Evolutionary conservation across 1,140 invertebrate species (phyloP), one percentile per base, ranked within the genome.

Genomic region (Triops longicaudatus): DNA sequence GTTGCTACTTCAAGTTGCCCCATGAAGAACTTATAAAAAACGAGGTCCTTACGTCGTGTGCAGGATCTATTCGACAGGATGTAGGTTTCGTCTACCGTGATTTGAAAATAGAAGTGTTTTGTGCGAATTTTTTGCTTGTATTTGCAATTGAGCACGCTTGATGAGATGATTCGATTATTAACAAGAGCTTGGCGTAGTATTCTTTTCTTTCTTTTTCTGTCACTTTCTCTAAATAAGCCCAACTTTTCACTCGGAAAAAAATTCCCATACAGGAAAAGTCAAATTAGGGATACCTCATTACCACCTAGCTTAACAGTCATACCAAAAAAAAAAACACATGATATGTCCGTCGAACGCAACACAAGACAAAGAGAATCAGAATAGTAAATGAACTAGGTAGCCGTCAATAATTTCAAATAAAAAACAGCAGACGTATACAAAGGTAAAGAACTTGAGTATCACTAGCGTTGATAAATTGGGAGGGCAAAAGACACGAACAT

Each of bases 91-190:
- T n/a, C n/a, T n/a, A n/a, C n/a, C n/a, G n/a, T n/a, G n/a, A n/a
- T n/a, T n/a, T n/a, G n/a, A n/a, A n/a, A n/a, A n/a, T n/a, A n/a
- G n/a, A n/a, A n/a, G n/a, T n/a, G 22, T 63, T 22, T 63, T 63
- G 50, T 63, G 50, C 50, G 50, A 63, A 63, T 63, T 63, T 63
- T 63, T 63, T 63, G 50, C 50, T 63, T 63, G 50, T 63, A 63
- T 63, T 63, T 63, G 50, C 50, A 63, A 63, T 63, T 63, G 50
- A 63, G 50, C 50, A 63, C 22, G 50, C 50, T 63, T 63, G 50
- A 63, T 63, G 50, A 63, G 50, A 63, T 63, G 50, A 63, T 63
- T 63, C 50, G 50, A 63, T 63, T 63, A 63, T 63, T 63, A 63
- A 63, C 50, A 63, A 63, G 50, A 63, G n/a, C 50, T 63, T 63